Base-by-base conservation (phyloP, 2,113 vertebrate genomes). In the Gavia stellata region DNA sequence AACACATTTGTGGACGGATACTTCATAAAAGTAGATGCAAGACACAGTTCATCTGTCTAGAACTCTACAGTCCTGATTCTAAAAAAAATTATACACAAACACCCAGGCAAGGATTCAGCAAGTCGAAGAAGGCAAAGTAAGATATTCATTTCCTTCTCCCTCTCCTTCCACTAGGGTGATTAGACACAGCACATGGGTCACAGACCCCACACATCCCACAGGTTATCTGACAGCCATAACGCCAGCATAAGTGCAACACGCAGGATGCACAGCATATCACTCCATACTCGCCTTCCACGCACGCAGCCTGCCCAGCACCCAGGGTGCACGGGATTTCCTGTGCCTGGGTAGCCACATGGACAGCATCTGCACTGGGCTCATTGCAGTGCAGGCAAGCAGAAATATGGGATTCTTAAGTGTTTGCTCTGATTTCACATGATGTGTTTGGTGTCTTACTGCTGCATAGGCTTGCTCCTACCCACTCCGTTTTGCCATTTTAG, bases 241-340 rank as follows among this genome's bases (percentile, higher is more conserved):
- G 63, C 38, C 7, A 0, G 34, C 9, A 0, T 6, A 55, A 33
- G 56, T 2, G 18, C 61, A 67, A 9, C 17, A 17, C 1, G 2
- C 26, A 33, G 53, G 59, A 61, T 1, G 3, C 45, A 25, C 25
- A 36, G 34, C 12, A 1, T 11, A 29, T 42, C 6, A 14, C 77
- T 66, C 21, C 18, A 3, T 10, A 5, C 11, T 19, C 67, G 4
- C 20, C 29, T 65, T 59, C 16, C 47, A 36, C 1, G 2, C 63
- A 21, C 18, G 6, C 19, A 28, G 55, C 20, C 49, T 63, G 67
- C 31, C 49, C 42, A 18, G 49, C 67, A 56, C 23, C 40, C 19
- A 2, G 36, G 14, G 13, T 12, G 17, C 36, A 14, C 0, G 0
- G 36, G 49, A 19, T 38, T 29, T 29, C 59, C 53, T 12, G 15